Base-by-base conservation (phyloP, 2,797 vertebrate species). In the Lates japonicus region DNA sequence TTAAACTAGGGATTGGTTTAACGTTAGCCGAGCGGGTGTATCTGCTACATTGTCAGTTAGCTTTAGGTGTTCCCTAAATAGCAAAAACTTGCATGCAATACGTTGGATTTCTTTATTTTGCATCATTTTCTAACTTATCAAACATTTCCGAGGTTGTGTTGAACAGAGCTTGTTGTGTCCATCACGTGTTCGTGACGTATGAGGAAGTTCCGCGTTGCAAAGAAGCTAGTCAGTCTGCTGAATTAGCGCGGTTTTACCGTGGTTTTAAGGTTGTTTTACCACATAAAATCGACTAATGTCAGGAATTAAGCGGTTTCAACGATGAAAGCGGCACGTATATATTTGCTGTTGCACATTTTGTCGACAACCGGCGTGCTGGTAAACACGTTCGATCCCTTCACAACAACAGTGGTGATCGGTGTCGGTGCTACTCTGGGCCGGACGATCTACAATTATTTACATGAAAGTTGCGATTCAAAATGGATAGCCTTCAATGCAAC, bases 401-500 rank as follows among this genome's bases (percentile, higher is more conserved):
- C 93, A 37, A 89, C 92, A 3, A 77, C 93, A 0, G 7, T 94
- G 8, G 42, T 89, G 1, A 0, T 94, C 0, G 89, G 93, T 2
- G 3, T 88, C 5, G 74, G 88, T 1, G 85, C 84, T 0, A 75
- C 80, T 2, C 58, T 95, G 5, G 90, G 93, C 0, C 88, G 83
- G 4, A 82, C 49, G 0, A 72, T 96, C 9, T 95, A 90, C 80
- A 88, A 84, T 8, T 94, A 92, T 78, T 84, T 95, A 0, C 83
- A 78, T 2, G 95, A 96, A 75, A 88, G 67, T 2, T 96, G 95
- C 37, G 72, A 88, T 37, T 0, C 48, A 0, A 89, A 80, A 59
- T 96, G 95, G 95, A 81, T 96, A 6, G 12, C 5, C 0, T 93
- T 93, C 41, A 96, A 96, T 49, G 51, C 72, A 10, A 94, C 95